Conservation (phyloP, 2,888 invertebrate genomes). For the Glaucopsyche alexis region DNA sequence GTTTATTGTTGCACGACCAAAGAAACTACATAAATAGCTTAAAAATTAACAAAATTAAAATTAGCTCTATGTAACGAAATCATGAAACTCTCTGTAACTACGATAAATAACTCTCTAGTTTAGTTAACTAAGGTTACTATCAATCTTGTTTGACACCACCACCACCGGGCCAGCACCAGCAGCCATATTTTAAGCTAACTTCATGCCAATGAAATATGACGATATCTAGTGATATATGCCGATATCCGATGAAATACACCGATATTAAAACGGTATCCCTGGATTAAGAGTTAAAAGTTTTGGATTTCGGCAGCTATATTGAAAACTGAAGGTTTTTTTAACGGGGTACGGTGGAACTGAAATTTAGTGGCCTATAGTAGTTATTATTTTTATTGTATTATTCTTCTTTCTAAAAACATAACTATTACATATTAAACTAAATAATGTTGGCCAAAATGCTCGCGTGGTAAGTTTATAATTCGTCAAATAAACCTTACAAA, state of each 20-base stretch:
- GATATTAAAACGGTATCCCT: not conserved
- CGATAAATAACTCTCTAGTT: not conserved
- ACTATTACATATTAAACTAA: no score
- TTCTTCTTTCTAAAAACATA: no score
- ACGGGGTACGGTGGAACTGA: no score
- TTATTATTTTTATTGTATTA: no score
- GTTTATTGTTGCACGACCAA: no score
- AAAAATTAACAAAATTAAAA: no score
- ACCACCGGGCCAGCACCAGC: no score
- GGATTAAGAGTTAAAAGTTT: not conserved
- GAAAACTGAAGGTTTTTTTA: no score
- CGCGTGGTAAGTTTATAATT: no score
- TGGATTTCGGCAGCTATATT: not conserved
- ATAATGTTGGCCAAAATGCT: not conserved
- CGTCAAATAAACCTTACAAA: no score
- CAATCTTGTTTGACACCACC: not conserved
- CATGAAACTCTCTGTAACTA: not conserved
- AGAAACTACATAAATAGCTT: no score
- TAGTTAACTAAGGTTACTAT: not conserved
- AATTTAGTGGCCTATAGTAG: no score
- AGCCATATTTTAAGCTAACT: not conserved
- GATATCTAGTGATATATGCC: not conserved
- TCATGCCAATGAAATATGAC: not conserved
- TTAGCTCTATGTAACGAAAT: not conserved
- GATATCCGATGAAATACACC: not conserved